Evolutionary conservation across 2,797 vertebrate species (phyloP), one percentile per base, ranked within the genome.

Genomic region (Chelidonichthys spinosus): DNA sequence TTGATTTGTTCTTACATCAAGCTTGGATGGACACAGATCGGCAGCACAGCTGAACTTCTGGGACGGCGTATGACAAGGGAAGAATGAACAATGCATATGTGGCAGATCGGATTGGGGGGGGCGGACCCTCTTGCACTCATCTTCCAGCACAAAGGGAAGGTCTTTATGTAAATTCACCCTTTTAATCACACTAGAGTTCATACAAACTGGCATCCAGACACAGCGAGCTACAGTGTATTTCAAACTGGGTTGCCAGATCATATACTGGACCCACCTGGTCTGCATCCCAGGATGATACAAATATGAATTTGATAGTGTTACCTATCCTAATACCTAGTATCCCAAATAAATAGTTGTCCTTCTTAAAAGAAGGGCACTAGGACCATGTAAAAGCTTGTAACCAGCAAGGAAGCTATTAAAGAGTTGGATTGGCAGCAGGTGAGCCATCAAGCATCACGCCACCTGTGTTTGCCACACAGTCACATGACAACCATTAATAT

Each of bases 21-120:
- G 93, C 92, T 88, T 66, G 83, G 80, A 86, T 91, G 86, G 90
- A 91, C 86, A 87, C 86, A n/a, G 78, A 87, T 90, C 82, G 80
- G 67, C 63, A 36, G 62, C 77, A 70, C 89, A 88, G 91, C 89
- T 90, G 90, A 92, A 88, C 81, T 81, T 83, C 75, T 78, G 72
- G 33, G 85, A 62, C 36, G 42, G 53, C 58, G 62, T 60, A 49
- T 37, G 61, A 71, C 36, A 59, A 73, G 65, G 37, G 61, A 69
- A 10, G 32, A 46, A 43, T 4, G 47, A 83, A 81, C 58, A 71
- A 72, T 79, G 59, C 61, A 74, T 63, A 69, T 82, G 74, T 82
- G 79, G 59, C 37, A 44, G 63, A 79, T 87, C 66, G 82, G 72
- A 79, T 25, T 37, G 1, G 7, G 25, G 25, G 49, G n/a, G 33